These are phyloP conservation scores for Aldrovandia affinis DNA, from an alignment of 2,797 vertebrate genomes.

Conservation along the genomic window DNA sequence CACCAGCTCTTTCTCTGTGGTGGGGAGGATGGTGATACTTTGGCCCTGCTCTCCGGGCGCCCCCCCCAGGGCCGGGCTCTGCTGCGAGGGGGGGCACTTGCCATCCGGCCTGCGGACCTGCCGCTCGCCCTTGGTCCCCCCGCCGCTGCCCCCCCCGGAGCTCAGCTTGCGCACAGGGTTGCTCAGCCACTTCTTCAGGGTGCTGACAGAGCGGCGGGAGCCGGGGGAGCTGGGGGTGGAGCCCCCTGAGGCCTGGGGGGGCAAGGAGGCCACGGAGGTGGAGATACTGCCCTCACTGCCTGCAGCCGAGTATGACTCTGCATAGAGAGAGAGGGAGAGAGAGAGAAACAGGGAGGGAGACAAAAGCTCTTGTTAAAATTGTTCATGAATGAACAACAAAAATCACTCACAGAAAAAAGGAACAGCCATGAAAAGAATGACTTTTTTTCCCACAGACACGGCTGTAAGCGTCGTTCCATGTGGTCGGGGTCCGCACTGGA, in stretches of 20 bases:
- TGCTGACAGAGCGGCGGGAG: conserved; percentile 83
- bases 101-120: conserved; percentile 73
- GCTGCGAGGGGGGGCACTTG: conserved; percentile 63
- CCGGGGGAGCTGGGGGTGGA: conserved; percentile 85
- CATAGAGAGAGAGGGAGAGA: conserved; percentile 16
- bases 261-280: conserved; percentile 84
- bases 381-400: no score
- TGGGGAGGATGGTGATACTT: conserved; percentile 61
- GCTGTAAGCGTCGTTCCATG: no score
- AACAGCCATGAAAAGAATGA: no score
- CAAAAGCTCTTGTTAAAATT: no score
- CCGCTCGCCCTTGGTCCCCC: conserved; percentile 70
- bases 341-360: background rate
- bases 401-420: background rate
- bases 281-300: conserved; percentile 90
- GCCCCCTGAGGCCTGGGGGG: conserved; percentile 82
- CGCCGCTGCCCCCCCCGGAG: conserved; percentile 67
- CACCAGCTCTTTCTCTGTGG: conserved; percentile 75
- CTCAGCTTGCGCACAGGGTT: conserved; percentile 86
- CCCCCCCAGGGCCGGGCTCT: conserved; percentile 62
- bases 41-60: conserved; percentile 61
- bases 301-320: conserved; percentile 89
- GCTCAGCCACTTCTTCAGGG: conserved; percentile 90
- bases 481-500: no score
- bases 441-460: no score